Percentiles rank a stretch among this genome's conserved stretches.
Evolutionary conservation across 2,888 invertebrate genomes (phyloP).

Genomic region (Melanotus villosus): DNA sequence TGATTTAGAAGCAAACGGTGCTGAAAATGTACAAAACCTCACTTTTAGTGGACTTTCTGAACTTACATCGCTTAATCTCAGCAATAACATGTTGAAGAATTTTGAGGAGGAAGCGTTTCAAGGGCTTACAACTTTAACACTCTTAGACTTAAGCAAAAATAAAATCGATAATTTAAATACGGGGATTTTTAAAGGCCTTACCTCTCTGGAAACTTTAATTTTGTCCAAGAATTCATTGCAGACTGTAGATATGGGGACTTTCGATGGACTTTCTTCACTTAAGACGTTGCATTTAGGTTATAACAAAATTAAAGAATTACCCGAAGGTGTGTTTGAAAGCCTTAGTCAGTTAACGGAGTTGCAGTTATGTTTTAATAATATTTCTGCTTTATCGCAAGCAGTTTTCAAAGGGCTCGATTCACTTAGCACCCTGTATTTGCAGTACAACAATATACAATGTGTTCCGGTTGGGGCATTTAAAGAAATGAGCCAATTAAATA

Average conservation of each 20-base stretch:
- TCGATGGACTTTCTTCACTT: conserved; percentile 26
- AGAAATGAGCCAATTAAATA: neutral
- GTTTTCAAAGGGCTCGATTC: conserved; percentile 41
- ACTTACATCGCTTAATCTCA: neutral
- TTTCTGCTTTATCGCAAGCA: neutral
- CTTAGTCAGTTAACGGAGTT: neutral
- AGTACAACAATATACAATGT: conserved; percentile 32
- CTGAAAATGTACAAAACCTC: neutral
- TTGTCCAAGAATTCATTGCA: conserved; percentile 39
- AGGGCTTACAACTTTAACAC: neutral
- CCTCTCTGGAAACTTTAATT: conserved; percentile 29
- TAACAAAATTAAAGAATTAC: conserved; percentile 21
- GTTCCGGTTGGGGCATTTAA: conserved; percentile 22
- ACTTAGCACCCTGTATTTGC: conserved; percentile 37
- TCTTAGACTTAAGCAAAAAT: conserved; percentile 3
- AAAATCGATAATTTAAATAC: neutral
- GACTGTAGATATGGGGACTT: conserved; percentile 20
- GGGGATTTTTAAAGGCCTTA: conserved; percentile 20
- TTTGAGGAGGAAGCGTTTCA: neutral
- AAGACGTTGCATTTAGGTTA: conserved; percentile 22
- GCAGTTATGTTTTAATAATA: neutral
- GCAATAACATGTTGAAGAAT: neutral
- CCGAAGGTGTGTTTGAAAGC: neutral
- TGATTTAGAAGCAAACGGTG: neutral
- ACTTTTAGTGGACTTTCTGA: neutral